A percentile compares a stretch with the other conserved stretches of the same genome.
Evolutionary conservation across 2,797 vertebrate species (phyloP).

Genomic region (Sebastes itinus): DNA sequence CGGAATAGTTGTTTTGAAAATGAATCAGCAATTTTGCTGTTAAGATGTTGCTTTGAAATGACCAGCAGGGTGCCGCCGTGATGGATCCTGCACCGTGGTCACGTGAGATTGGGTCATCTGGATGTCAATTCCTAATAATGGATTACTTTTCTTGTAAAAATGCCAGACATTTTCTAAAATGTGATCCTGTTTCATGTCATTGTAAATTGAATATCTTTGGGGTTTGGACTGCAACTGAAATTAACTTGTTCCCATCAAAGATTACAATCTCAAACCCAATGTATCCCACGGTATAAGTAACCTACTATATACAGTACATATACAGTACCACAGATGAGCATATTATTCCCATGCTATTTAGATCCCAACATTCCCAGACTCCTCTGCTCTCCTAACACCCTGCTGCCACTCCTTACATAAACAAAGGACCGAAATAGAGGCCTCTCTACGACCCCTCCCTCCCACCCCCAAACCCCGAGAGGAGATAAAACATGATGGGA

Average conservation of each 20-base stretch:
- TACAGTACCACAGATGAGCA: conserved; percentile 15
- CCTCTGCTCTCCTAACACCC: conserved; percentile 38
- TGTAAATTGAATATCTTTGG: not conserved
- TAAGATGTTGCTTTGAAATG: not conserved
- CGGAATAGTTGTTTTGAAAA: not conserved
- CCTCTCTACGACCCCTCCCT: conserved; percentile 18
- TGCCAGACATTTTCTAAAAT: not conserved
- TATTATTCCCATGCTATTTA: conserved; percentile 35
- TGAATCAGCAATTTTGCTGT: not conserved
- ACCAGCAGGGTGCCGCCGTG: not conserved
- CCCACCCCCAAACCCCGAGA: not conserved
- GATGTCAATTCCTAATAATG: not conserved
- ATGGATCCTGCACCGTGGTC: not conserved
- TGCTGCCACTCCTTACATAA: conserved; percentile 71
- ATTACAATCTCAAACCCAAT: not conserved
- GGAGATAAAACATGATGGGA: conserved; percentile 59
- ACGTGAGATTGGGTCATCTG: not conserved
- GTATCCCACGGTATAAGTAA: not conserved
- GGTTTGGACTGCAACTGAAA: not conserved
- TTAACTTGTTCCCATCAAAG: not conserved
- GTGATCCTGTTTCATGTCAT: not conserved
- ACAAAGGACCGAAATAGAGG: conserved; percentile 74
- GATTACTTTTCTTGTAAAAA: not conserved
- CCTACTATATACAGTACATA: not conserved
- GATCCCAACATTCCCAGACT: conserved; percentile 66